Base-by-base conservation (phyloP, 2,888 invertebrate species). In the Phengaris arion region DNA sequence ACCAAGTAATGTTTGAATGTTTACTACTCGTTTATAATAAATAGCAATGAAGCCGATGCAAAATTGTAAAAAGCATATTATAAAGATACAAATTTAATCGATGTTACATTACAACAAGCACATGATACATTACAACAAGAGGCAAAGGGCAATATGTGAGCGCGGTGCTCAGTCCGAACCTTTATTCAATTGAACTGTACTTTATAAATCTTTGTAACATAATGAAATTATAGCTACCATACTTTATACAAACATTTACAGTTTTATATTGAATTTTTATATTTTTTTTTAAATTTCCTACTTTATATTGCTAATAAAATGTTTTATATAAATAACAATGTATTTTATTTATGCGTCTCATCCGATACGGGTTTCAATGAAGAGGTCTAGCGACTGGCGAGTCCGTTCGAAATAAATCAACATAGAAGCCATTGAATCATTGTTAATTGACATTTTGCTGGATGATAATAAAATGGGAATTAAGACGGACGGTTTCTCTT, bases 251-350 rank as follows among this genome's bases (percentile, higher is more conserved):
- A 22, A 86, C 83, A 86, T 89, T 91, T 91, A 89, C 92, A 92
- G 85, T 92, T 92, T 92, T 92, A 85, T 92, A 92, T 88, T 87
- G 86, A 89, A 72, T 85, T 89, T 92, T 92, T 90, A 89, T 93
- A 92, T 91, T 90, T 93, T 22, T 93, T 93, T 86, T 89, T 92
- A 93, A 64, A 91, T 93, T 93, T 93, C 93, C 92, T 92, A 93
- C 91, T 89, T 90, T 92, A 93, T 91, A 91, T 92, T 91, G 90
- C 91, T 93, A 93, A 93, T 93, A 92, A 93, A 93, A 92, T 90
- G 92, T 92, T 93, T 92, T 92, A 90, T 90, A 83, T 79, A 78
- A 76, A 77, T 77, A 73, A 76, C 55, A 10, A 12, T 76, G 70
- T 76, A 74, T 82, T 81, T 79, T 74, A 80, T 80, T 80, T 75